Conservation (phyloP, 2,888 invertebrate species). For the Trissolcus japonicus region DNA sequence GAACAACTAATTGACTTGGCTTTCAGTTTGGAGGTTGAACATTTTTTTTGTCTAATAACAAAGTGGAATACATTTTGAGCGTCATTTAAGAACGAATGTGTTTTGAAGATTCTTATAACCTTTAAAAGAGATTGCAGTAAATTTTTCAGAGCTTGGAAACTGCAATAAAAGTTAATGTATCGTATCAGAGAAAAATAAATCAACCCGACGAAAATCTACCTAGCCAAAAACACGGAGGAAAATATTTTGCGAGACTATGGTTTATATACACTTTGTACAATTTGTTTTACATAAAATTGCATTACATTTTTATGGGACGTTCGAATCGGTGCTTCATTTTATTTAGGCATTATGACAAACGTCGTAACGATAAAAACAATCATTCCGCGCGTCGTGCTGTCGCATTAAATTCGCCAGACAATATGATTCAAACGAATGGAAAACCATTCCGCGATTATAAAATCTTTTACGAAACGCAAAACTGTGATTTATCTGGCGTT, state of each 20-base stretch:
- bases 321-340: not conserved
- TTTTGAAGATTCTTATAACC: constrained; percentile 9
- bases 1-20: too few relatives aligned
- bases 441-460: too few relatives aligned
- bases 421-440: not conserved
- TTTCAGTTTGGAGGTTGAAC: too few relatives aligned
- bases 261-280: constrained; percentile 3
- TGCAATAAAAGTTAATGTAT: constrained; percentile 42
- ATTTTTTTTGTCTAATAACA: not conserved
- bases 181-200: constrained; percentile 29
- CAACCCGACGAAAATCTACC: constrained; percentile 12
- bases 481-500: too few relatives aligned
- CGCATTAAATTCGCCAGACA: not conserved
- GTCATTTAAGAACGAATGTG: constrained; percentile 22
- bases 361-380: too few relatives aligned
- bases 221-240: constrained; percentile 11
- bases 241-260: constrained; percentile 20
- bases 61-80: constrained; percentile 8
- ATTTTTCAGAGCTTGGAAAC: constrained; percentile 12
- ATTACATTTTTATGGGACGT: constrained; percentile 7
- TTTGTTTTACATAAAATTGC: constrained; percentile 6
- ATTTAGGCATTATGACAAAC: too few relatives aligned
- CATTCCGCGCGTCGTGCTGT: too few relatives aligned
- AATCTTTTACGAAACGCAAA: too few relatives aligned
- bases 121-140: constrained; percentile 3